Percentiles rank a stretch among this genome's conserved stretches.
These are phyloP conservation scores for Holothuria leucospilota DNA, from an alignment of 53 echinoderm and acorn worm species.

Conservation along the genomic window DNA sequence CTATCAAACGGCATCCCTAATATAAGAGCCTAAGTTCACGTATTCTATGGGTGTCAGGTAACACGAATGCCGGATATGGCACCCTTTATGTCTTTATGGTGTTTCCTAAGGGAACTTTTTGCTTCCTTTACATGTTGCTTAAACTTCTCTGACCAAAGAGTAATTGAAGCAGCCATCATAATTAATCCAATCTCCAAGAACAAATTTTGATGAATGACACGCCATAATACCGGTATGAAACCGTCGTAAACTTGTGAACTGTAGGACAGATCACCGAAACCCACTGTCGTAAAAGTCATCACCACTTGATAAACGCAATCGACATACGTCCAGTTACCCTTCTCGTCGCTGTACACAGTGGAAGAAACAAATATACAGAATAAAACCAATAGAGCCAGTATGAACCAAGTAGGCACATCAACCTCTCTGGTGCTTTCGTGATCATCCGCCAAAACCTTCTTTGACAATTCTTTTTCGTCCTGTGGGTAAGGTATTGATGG, in stretches of 20 bases:
- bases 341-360: background rate
- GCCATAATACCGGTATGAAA: background rate
- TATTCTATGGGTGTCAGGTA: no score
- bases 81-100: no score
- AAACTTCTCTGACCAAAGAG: background rate
- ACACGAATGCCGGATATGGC: no score
- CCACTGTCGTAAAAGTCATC: constrained; percentile 15
- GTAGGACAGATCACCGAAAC: constrained; percentile 17
- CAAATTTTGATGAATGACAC: background rate
- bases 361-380: background rate
- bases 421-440: background rate
- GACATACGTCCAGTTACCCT: background rate
- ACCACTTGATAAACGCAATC: constrained; percentile 4
- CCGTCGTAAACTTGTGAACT: no score
- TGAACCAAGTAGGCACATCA: background rate
- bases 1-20: no score
- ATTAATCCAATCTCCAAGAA: constrained; percentile 13
- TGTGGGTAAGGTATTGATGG: no score
- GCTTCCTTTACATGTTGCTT: constrained; percentile 4
- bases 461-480: no score
- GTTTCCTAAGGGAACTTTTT: background rate
- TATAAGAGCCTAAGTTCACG: no score
- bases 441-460: background rate
- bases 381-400: background rate
- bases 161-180: constrained; percentile 11